These are phyloP conservation scores for Sphecodes monilicornis DNA, from an alignment of 2,888 invertebrate genomes.

Conservation along the genomic window DNA sequence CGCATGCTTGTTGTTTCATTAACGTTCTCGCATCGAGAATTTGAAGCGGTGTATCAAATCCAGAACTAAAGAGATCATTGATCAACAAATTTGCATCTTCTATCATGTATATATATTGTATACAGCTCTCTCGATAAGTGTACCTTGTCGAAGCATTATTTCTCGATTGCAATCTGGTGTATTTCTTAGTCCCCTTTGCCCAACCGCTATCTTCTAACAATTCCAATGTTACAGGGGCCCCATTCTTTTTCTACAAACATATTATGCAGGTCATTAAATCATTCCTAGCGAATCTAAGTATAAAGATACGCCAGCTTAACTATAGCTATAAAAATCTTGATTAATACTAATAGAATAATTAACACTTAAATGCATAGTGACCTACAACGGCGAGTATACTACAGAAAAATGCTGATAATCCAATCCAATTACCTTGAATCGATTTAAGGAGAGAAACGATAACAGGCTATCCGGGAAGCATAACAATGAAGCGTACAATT, in stretches of 20 bases:
- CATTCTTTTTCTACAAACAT: conserved; percentile 75
- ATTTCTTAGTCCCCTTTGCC: conserved; percentile 76
- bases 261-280: conserved; percentile 15
- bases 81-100: neutral
- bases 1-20: conserved; percentile 81
- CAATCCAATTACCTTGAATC: conserved; percentile 76
- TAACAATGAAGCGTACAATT: conserved; percentile 69
- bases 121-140: neutral
- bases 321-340: neutral
- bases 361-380: neutral
- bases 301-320: neutral
- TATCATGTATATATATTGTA: too few relatives aligned
- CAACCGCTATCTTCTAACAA: conserved; percentile 78
- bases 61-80: conserved; percentile 72
- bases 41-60: conserved; percentile 87
- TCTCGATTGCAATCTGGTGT: conserved; percentile 75
- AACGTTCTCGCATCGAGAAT: conserved; percentile 87
- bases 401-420: conserved; percentile 31
- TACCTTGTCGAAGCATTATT: conserved; percentile 78
- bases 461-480: conserved; percentile 78
- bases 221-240: conserved; percentile 77
- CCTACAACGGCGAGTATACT: conserved; percentile 23
- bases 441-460: conserved; percentile 80
- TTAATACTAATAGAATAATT: neutral
- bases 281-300: neutral